Evolutionary conservation across 2,113 vertebrate species (phyloP), one percentile per base, ranked within the genome.

Genomic region (Menidia beryllina): DNA sequence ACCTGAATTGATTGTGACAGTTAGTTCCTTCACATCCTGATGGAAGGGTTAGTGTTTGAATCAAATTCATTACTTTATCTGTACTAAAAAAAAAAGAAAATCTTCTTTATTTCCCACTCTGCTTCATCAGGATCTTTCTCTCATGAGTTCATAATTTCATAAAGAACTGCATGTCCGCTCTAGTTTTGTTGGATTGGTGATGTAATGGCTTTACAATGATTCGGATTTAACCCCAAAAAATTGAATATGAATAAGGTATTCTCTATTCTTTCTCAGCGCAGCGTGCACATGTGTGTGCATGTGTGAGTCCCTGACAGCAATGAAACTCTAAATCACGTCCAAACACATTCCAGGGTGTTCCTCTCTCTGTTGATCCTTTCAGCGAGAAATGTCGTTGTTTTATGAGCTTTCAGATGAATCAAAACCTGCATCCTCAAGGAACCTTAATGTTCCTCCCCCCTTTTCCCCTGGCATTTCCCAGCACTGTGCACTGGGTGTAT

Each of bases 281-380:
- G n/a, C 11, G 0, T 27, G 30, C 56, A 50, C 49, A 62, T 53
- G 64, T 14, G 65, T 48, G 43, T 11, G 0, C 30, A 24, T 60
- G 63, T 47, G 66, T 68, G 50, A 4, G 34, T 50, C 41, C 48
- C 62, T 69, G 60, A 63, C 19, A 56, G 36, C 13, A 15, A 30
- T 11, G 34, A 55, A 55, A 50, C 74, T 67, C 49, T 39, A 54
- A 47, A 87, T 87, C 87, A 89, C 87, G 89, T 88, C 67, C 73
- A 88, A 83, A 39, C 83, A 76, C 80, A 90, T 88, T 86, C 83
- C 69, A 60, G 78, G 69, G 77, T 83, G 85, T 87, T 90, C 26
- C 77, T 82, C 53, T 82, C 53, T 45, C 56, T 76, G 65, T 21
- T 43, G 58, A 69, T 82, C 83, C 86, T 83, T 85, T 56, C 75